Base-by-base conservation (phyloP, 1,140 invertebrate species). In the Apocrypta bakeri region DNA sequence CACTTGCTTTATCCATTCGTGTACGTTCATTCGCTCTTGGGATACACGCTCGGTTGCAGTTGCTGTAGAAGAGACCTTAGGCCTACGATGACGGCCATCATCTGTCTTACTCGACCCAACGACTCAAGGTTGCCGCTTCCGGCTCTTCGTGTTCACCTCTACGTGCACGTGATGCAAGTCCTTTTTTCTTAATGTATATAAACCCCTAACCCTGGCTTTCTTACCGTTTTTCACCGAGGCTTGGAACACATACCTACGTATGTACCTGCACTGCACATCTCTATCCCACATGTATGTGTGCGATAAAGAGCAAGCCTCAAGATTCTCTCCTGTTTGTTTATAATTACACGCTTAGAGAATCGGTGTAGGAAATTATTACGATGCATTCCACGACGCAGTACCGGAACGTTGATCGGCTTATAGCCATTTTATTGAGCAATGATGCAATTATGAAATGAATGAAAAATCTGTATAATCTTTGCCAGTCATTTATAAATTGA, bases 21-120 rank as follows among this genome's bases (percentile, higher is more conserved):
- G 85, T 79, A 79, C 74, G 40, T 37, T 81, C 66, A 31, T 81
- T 69, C 79, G 64, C 83, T 68, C 83, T 42, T 79, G 40, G 64
- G 79, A 83, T 69, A 69, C 71, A 74, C 81, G 14, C 37, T 48
- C 33, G 0, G 21, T 1, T 48, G 14, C 14, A 14, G 42, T 14
- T 17, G 21, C 48, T 56, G 48, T 6, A n/a, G 48, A 14, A 56
- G 48, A 56, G 48, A 7, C 48, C n/a, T 56, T 56, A 56, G 48
- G 17, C 48, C 11, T 3, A 33, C 56, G 72, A 83, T 73, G 81
- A 83, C 68, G 75, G 81, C 81, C 81, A 75, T 83, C 81, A 83
- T 83, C 81, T 27, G 75, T 83, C 81, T 83, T 78, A 78, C 75
- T 66, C 14, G 37, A 56, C 48, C 56, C 29, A 24, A n/a, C 37